Conservation (phyloP, 2,113 vertebrate species). For the Petaurus breviceps region DNA sequence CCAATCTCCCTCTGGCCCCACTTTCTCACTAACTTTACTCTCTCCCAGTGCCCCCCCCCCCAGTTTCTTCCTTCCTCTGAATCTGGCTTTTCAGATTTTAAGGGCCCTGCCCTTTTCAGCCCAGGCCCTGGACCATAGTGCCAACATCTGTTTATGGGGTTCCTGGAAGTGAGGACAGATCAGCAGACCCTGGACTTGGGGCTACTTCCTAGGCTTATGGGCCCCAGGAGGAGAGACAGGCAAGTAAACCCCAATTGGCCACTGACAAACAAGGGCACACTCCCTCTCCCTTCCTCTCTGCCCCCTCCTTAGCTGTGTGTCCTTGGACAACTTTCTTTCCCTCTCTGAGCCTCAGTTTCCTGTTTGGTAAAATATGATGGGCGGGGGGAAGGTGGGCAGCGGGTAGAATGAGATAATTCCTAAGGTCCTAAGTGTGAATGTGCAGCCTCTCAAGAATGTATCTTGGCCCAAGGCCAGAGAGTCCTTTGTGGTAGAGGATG, state of each 20-base stretch:
- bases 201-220: neutral
- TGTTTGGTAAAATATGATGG: neutral
- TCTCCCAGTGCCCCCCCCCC: neutral
- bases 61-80: slow-evolving; percentile 18
- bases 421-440: neutral
- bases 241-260: slow-evolving; percentile 45
- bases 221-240: neutral
- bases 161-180: slow-evolving; percentile 16
- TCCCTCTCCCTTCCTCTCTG: neutral
- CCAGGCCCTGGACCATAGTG: slow-evolving; percentile 6
- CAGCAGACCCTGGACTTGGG: neutral
- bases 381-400: too few relatives aligned
- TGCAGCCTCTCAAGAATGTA: neutral
- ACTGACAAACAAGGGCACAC: slow-evolving; percentile 31
- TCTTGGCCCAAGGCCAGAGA: neutral
- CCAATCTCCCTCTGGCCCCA: too few relatives aligned
- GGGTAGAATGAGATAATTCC: too few relatives aligned
- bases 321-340: neutral
- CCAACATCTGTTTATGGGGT: slow-evolving; percentile 34
- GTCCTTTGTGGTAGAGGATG: neutral
- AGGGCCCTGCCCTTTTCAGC: neutral
- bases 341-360: neutral
- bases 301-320: neutral
- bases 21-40: neutral
- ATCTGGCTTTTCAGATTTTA: slow-evolving; percentile 17